Percentiles rank a stretch among this genome's conserved stretches.
Evolutionary conservation across 2,113 vertebrate genomes (phyloP).

Genomic region (Apaloderma vittatum): DNA sequence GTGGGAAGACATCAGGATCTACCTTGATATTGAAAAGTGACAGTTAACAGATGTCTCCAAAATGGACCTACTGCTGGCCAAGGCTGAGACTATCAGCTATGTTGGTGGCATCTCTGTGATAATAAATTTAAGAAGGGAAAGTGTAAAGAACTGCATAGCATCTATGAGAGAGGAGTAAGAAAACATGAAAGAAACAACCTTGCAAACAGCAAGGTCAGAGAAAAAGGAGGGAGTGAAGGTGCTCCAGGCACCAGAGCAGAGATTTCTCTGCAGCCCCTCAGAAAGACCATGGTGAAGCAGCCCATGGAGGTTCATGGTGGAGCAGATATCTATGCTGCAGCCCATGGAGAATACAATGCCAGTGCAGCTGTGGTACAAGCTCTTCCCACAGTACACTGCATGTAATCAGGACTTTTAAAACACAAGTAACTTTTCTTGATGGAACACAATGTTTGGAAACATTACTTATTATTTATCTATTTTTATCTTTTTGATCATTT

Average conservation of each 20-base stretch:
- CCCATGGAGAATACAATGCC: not conserved
- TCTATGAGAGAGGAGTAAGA: not conserved
- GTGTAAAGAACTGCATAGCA: not conserved
- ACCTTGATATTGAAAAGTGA: accelerated
- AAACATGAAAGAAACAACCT: not conserved
- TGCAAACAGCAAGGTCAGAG: not conserved
- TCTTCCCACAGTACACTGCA: not conserved
- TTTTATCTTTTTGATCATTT: not conserved
- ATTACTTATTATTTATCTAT: not conserved
- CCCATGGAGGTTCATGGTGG: not conserved
- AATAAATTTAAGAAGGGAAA: not conserved
- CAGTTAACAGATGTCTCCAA: not conserved
- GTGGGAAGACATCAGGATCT: not conserved
- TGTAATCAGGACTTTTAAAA: not conserved
- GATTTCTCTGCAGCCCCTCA: not conserved
- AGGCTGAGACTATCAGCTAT: not conserved
- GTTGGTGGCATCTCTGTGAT: not conserved
- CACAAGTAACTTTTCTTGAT: not conserved
- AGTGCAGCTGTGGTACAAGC: not conserved
- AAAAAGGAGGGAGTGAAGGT: not conserved
- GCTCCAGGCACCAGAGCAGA: not conserved
- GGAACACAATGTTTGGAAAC: not conserved
- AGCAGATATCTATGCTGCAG: no score
- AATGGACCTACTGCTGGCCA: not conserved
- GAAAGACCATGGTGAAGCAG: not conserved